Evolutionary conservation across 2,888 invertebrate genomes (phyloP).

Genomic region (Trachelus iudaicus): DNA sequence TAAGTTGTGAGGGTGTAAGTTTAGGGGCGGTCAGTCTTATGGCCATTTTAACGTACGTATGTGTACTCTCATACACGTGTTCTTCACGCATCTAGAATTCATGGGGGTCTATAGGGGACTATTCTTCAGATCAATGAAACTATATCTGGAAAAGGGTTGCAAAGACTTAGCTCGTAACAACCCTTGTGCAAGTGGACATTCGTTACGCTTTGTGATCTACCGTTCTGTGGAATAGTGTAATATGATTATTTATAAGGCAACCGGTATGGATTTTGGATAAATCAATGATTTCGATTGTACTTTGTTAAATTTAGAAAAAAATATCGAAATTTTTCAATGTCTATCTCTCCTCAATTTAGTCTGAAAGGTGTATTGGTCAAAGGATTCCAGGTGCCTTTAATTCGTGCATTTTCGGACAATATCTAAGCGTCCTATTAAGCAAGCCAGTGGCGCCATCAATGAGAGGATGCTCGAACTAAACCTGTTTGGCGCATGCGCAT

Average conservation of each 20-base stretch:
- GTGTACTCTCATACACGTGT: conserved; percentile 18
- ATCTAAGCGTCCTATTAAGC: conserved; percentile 48
- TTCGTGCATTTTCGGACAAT: conserved; percentile 36
- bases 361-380: not conserved
- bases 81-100: not conserved
- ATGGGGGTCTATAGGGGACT: conserved; percentile 15
- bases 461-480: conserved; percentile 30
- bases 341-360: not conserved
- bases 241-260: not conserved
- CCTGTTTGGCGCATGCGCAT: conserved; percentile 23
- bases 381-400: not conserved
- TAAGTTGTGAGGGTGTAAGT: not conserved
- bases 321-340: not conserved
- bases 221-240: not conserved
- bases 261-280: not conserved
- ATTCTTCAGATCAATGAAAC: conserved; percentile 32
- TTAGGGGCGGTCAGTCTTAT: conserved; percentile 17
- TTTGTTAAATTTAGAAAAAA: not conserved
- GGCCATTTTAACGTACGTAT: conserved; percentile 6
- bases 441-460: conserved; percentile 51
- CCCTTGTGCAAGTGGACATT: not conserved
- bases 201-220: not conserved
- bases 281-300: not conserved
- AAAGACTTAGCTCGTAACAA: conserved; percentile 20
- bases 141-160: conserved; percentile 27